Conservation (phyloP, 2,113 vertebrate species). For the Urocitellus parryii region DNA sequence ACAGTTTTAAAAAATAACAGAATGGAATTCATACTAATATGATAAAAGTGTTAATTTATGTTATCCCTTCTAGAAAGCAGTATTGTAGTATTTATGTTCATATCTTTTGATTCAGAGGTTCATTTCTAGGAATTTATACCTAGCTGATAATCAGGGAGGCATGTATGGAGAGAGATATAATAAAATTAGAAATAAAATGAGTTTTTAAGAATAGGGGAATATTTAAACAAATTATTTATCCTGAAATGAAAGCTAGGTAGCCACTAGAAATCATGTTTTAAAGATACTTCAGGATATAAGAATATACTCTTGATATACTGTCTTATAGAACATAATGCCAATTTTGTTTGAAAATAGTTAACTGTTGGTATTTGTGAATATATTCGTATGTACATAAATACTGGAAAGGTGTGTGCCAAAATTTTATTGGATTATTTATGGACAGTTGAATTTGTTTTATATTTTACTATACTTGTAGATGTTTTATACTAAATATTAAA, state of each 20-base stretch:
- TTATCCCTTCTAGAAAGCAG: neutral
- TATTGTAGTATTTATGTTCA: slow-evolving; percentile 33
- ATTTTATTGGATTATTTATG: slow-evolving; percentile 25
- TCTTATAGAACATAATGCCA: neutral
- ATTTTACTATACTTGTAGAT: neutral
- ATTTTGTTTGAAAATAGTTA: slow-evolving; percentile 47
- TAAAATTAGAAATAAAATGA: slow-evolving; percentile 18
- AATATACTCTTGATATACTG: neutral
- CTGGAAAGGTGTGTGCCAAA: neutral
- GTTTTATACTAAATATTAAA: slow-evolving; percentile 12
- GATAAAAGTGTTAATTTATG: neutral
- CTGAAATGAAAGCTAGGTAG: neutral
- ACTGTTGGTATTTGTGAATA: neutral
- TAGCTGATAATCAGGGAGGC: neutral
- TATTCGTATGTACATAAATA: slow-evolving; percentile 18
- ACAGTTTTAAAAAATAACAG: neutral
- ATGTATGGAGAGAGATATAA: neutral
- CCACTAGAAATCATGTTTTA: neutral
- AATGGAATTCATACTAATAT: neutral
- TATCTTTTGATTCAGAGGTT: slow-evolving; percentile 12
- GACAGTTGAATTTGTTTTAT: neutral
- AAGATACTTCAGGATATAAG: slow-evolving; percentile 26
- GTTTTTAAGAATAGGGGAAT: slow-evolving; percentile 3
- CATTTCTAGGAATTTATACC: slow-evolving; percentile 41
- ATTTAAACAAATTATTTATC: slow-evolving; percentile 9